Evolutionary conservation across 2,113 vertebrate species (phyloP).

Genomic region (Erinaceus europaeus): DNA sequence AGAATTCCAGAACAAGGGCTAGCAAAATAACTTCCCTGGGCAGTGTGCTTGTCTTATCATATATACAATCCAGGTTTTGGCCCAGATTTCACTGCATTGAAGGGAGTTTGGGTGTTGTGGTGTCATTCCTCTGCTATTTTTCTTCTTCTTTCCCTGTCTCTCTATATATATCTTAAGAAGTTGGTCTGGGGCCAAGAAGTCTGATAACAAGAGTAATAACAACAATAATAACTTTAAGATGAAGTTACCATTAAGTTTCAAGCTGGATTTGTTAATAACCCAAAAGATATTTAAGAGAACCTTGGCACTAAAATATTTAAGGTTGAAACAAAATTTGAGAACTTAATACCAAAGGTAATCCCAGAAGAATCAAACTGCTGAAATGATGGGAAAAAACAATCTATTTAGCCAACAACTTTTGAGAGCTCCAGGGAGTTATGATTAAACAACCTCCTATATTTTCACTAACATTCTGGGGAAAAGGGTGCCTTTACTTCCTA

Average conservation of each 20-base stretch:
- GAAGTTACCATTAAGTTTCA: background rate
- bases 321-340: background rate
- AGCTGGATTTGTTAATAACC: background rate
- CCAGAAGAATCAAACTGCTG: background rate
- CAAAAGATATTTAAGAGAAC: background rate
- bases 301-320: background rate
- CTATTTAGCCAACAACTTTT: background rate
- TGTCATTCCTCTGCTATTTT: no score
- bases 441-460: background rate
- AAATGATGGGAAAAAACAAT: background rate
- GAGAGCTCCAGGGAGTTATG: background rate
- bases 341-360: background rate
- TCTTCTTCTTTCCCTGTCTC: no score
- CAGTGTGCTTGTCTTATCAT: no score
- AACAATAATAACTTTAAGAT: no score
- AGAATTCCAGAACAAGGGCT: no score
- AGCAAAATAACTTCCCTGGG: no score
- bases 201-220: no score
- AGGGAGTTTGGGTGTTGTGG: no score
- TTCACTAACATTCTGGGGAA: background rate
- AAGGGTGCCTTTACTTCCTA: background rate
- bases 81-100: no score
- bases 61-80: no score
- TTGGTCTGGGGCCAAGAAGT: no score
- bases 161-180: no score